Evolutionary conservation across 1,140 invertebrate genomes (phyloP).

Genomic region (Eciton burchellii): DNA sequence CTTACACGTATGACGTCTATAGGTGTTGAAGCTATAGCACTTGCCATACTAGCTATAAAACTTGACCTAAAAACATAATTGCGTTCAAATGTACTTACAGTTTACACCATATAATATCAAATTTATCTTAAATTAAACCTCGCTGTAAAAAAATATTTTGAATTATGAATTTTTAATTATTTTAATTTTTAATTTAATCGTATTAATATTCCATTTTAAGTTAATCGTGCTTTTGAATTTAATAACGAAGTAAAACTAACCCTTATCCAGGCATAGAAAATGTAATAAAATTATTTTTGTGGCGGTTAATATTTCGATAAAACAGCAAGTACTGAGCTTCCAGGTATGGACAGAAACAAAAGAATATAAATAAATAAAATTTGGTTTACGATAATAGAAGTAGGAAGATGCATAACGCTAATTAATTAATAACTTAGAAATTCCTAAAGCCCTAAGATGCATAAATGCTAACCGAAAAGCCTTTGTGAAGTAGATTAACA

Average conservation of each 20-base stretch:
- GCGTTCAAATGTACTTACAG: slow-evolving; percentile 28
- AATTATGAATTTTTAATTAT: not conserved
- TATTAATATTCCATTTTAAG: not conserved
- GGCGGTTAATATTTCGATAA: slow-evolving; percentile 12
- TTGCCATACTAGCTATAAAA: slow-evolving; percentile 96
- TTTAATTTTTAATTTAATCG: not conserved
- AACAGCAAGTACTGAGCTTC: not conserved
- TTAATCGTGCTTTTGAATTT: slow-evolving; percentile 10
- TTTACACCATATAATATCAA: not conserved
- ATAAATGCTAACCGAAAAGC: slow-evolving; percentile 70
- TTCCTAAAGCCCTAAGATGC: slow-evolving; percentile 34
- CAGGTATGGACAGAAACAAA: slow-evolving; percentile 2
- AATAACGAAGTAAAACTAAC: slow-evolving; percentile 60
- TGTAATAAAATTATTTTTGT: slow-evolving; percentile 32
- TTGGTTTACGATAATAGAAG: slow-evolving; percentile 2
- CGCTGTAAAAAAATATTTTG: slow-evolving; percentile 7
- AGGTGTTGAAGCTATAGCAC: slow-evolving; percentile 96
- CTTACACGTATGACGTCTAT: slow-evolving; percentile 97
- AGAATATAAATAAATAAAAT: not conserved
- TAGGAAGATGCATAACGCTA: slow-evolving; percentile 14
- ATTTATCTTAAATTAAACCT: not conserved
- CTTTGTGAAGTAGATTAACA: slow-evolving; percentile 62
- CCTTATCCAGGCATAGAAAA: slow-evolving; percentile 74
- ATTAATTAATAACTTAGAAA: slow-evolving; percentile 9
- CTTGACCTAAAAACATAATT: slow-evolving; percentile 89